A percentile compares a stretch with the other conserved stretches of the same genome.
phyloP scores from a whole-genome alignment of 1,140 invertebrate genomes.

The Drosophila burlai region DNA sequence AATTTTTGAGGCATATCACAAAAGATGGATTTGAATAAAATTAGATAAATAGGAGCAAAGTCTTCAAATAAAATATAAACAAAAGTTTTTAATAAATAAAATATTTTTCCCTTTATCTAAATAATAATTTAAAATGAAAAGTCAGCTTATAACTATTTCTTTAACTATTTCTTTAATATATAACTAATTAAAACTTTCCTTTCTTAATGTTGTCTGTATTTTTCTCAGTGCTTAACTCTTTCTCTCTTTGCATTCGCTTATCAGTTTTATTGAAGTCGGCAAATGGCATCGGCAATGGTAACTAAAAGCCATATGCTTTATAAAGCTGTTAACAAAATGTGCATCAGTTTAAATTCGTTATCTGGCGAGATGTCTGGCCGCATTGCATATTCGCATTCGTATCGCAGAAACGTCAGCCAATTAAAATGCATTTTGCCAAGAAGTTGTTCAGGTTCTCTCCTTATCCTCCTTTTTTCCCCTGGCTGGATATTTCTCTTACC shows the following conservation, averaged over 20 bases:
- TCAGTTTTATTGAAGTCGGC: constrained; percentile 82
- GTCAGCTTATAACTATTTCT: too few species aligned
- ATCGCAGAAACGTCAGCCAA: constrained; percentile 71
- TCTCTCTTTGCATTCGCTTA: constrained; percentile 58
- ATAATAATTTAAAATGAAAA: too few species aligned
- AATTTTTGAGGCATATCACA: neutral
- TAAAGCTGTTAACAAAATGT: constrained; percentile 84
- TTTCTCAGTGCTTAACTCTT: constrained; percentile 18
- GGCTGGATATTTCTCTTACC: constrained; percentile 25
- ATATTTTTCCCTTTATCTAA: too few species aligned
- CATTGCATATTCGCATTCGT: constrained; percentile 73
- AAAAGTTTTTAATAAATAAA: neutral
- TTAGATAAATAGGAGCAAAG: too few species aligned
- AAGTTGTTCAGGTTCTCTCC: constrained; percentile 48
- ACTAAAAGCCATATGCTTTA: constrained; percentile 82
- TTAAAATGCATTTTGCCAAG: constrained; percentile 81
- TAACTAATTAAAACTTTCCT: too few species aligned
- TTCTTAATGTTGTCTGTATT: neutral
- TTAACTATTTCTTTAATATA: too few species aligned
- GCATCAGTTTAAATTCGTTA: constrained; percentile 84
- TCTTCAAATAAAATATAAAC: too few species aligned
- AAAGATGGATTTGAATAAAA: neutral
- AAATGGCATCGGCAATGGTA: constrained; percentile 65
- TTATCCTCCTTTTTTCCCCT: constrained; percentile 1
- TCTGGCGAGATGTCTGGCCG: constrained; percentile 75